Percentiles rank a stretch among this genome's conserved stretches.
These are phyloP conservation scores for Ganaspis brasiliensis DNA, from an alignment of 2,888 invertebrate species.

Conservation along the genomic window DNA sequence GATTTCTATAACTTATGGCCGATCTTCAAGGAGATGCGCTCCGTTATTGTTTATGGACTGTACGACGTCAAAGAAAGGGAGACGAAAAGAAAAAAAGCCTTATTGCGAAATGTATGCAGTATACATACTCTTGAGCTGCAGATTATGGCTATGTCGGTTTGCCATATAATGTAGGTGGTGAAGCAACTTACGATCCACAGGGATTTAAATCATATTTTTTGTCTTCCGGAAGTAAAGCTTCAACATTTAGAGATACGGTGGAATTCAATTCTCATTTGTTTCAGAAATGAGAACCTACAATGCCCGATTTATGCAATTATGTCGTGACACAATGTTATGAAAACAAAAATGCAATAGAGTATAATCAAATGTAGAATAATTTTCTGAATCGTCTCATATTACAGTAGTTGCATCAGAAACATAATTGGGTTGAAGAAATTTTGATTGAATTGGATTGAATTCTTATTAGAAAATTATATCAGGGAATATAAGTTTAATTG, in stretches of 20 bases:
- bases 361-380: no score
- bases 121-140: conserved; percentile 17
- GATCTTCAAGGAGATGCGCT: conserved; percentile 67
- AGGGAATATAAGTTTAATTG: not conserved
- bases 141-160: conserved; percentile 39
- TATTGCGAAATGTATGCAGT: conserved; percentile 12
- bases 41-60: conserved; percentile 64
- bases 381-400: no score
- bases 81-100: not conserved
- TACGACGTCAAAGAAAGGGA: conserved; percentile 20
- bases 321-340: no score
- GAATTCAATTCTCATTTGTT: no score
- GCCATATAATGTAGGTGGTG: conserved; percentile 48
- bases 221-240: conserved; percentile 1
- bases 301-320: no score
- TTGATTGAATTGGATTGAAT: not conserved
- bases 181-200: conserved; percentile 40
- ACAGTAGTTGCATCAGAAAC: no score
- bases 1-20: conserved; percentile 65
- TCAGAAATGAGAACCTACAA: no score
- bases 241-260: not conserved
- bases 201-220: conserved; percentile 31
- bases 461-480: not conserved
- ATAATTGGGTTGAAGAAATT: not conserved
- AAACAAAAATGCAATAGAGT: no score